These are phyloP conservation scores for Rallus limicola DNA, from an alignment of 2,113 vertebrate species.

Conservation along the genomic window DNA sequence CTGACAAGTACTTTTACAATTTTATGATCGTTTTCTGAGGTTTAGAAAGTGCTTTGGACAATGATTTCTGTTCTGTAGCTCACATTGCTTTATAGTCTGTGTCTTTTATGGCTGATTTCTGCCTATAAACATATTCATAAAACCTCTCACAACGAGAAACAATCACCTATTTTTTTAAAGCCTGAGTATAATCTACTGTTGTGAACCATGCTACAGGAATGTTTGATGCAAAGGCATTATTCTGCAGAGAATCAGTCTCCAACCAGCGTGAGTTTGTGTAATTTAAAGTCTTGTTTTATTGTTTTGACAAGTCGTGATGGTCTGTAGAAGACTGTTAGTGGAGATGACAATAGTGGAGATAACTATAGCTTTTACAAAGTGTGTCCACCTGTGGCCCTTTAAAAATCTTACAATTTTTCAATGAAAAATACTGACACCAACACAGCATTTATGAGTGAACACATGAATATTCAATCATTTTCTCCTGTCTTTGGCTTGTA, in stretches of 20 bases:
- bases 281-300: constrained; percentile 7
- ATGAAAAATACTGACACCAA: not conserved
- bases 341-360: not conserved
- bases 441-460: not conserved
- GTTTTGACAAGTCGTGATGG: not conserved
- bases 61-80: constrained; percentile 36
- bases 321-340: not conserved
- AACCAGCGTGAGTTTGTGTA: not conserved
- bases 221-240: not conserved
- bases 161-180: not conserved
- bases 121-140: constrained; percentile 63
- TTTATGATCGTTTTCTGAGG: constrained; percentile 32
- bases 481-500: not conserved
- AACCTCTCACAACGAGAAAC: constrained; percentile 45
- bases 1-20: constrained; percentile 26
- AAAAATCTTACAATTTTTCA: not conserved
- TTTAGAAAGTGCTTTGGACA: constrained; percentile 48
- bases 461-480: not conserved
- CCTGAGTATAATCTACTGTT: not conserved
- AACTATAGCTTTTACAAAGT: not conserved
- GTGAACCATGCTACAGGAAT: not conserved
- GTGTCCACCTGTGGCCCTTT: not conserved
- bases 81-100: constrained; percentile 13
- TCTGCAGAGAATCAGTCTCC: not conserved
- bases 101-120: constrained; percentile 56